Evolutionary conservation across 2,888 invertebrate genomes (phyloP).

Genomic region (Xanthorhoe spadicearia): DNA sequence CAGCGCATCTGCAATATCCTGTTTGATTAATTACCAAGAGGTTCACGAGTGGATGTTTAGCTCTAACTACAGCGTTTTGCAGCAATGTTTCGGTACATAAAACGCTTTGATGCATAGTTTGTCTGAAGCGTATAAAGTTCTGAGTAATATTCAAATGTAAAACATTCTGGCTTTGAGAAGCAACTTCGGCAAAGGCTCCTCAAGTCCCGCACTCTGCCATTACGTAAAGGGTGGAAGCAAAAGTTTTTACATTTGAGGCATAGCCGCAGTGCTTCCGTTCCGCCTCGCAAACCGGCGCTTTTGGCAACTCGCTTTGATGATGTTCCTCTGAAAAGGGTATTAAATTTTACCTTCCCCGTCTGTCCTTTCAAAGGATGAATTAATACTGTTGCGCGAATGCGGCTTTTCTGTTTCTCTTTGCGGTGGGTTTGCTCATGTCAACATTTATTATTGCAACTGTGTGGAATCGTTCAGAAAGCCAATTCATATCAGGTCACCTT

Average conservation of each 20-base stretch:
- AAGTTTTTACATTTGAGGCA: constrained; percentile 81
- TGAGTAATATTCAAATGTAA: constrained; percentile 75
- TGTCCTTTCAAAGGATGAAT: constrained; percentile 70
- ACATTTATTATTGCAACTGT: constrained; percentile 43
- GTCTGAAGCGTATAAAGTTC: constrained; percentile 39
- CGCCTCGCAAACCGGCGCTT: constrained; percentile 74
- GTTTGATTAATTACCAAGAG: constrained; percentile 61
- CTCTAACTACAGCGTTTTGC: constrained; percentile 42
- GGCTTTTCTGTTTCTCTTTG: constrained; percentile 40
- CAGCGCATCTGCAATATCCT: constrained; percentile 72
- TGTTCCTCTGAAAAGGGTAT: constrained; percentile 69
- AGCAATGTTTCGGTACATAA: constrained; percentile 23
- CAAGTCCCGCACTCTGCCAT: constrained; percentile 69
- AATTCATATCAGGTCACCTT: constrained; percentile 64
- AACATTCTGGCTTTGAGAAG: constrained; percentile 78
- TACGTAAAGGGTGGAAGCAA: constrained; percentile 77
- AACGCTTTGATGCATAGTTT: constrained; percentile 28
- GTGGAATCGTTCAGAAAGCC: constrained; percentile 64
- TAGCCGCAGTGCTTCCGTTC: constrained; percentile 70
- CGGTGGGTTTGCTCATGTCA: constrained; percentile 20
- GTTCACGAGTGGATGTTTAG: constrained; percentile 32
- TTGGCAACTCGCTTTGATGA: constrained; percentile 81
- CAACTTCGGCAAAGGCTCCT: constrained; percentile 78
- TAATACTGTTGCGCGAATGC: constrained; percentile 60
- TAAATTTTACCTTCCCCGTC: constrained; percentile 72